Evolutionary conservation across 2,113 vertebrate species (phyloP).

Genomic region (Manacus vitellinus): DNA sequence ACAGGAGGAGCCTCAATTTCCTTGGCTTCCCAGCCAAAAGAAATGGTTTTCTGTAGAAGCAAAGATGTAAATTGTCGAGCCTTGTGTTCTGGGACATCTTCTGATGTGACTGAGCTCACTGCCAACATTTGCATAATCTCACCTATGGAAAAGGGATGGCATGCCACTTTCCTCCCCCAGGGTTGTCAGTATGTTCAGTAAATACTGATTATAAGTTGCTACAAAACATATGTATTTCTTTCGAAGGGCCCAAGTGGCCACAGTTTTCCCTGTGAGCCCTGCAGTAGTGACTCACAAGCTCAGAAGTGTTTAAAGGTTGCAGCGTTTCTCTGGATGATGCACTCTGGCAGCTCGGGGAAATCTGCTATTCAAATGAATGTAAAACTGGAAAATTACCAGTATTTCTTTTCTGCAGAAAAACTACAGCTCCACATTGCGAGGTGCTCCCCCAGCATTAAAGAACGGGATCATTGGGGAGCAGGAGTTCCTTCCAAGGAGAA

Average conservation of each 20-base stretch:
- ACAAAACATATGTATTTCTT: not conserved
- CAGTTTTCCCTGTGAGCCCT: not conserved
- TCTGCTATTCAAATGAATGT: not conserved
- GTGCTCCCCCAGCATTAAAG: slow-evolving; percentile 74
- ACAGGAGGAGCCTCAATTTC: not conserved
- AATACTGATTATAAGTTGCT: not conserved
- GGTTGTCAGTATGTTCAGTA: not conserved
- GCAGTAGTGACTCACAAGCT: not conserved
- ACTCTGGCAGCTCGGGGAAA: not conserved
- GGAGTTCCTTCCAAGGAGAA: slow-evolving; percentile 80
- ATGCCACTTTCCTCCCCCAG: not conserved
- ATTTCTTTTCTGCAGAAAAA: slow-evolving; percentile 78
- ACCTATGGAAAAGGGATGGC: not conserved
- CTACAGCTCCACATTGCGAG: slow-evolving; percentile 88
- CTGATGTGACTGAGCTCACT: not conserved
- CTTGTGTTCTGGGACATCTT: not conserved
- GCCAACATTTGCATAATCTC: not conserved
- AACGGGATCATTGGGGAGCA: slow-evolving; percentile 82
- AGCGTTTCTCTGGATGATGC: not conserved
- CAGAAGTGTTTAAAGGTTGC: not conserved
- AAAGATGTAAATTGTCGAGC: not conserved
- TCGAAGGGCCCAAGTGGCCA: not conserved
- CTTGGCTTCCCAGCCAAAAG: not conserved
- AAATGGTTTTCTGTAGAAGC: not conserved
- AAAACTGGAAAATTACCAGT: not conserved